Evolutionary conservation across 37 sponge, comb jelly and placozoan species (phyloP).

Genomic region (Dysidea cf. avara): DNA sequence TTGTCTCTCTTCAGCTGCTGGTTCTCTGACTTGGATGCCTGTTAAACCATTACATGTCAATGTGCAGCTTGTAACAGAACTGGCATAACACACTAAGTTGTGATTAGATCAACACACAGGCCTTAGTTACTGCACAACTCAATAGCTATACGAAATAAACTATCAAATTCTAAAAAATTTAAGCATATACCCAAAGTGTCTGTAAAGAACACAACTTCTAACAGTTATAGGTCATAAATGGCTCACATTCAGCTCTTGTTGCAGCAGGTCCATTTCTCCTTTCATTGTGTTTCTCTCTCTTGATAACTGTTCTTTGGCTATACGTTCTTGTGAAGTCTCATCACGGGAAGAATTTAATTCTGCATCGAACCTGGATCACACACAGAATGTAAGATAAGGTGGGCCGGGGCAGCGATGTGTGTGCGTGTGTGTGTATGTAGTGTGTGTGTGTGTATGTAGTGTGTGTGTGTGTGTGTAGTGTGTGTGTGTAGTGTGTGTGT

Average conservation of each 20-base stretch:
- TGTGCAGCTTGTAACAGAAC: too few relatives aligned
- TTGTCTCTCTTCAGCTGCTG: constrained; percentile 49
- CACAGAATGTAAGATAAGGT: constrained; percentile 2
- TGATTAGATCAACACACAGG: too few relatives aligned
- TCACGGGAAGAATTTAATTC: constrained; percentile 73
- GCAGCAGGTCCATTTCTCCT: constrained; percentile 34
- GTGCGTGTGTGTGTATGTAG: not conserved
- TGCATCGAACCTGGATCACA: constrained; percentile 62
- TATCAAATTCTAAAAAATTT: too few relatives aligned
- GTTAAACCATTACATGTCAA: not conserved
- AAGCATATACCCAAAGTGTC: too few relatives aligned
- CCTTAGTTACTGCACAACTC: too few relatives aligned
- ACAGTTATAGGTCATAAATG: too few relatives aligned
- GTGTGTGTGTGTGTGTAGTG: too few relatives aligned
- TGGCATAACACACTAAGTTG: too few relatives aligned
- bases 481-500: too few relatives aligned
- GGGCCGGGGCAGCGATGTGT: not conserved
- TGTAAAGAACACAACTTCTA: too few relatives aligned
- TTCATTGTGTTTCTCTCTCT: constrained; percentile 69
- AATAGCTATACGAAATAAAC: too few relatives aligned
- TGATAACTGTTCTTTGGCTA: constrained; percentile 67
- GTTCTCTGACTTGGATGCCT: constrained; percentile 56
- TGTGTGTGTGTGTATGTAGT: too few relatives aligned
- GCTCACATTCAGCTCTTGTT: constrained; percentile 51
- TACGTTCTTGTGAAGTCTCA: constrained; percentile 53